Percentiles rank a stretch among this genome's conserved stretches.
Evolutionary conservation across 2,797 vertebrate species (phyloP).

Genomic region (Lepilemur ruficaudatus): DNA sequence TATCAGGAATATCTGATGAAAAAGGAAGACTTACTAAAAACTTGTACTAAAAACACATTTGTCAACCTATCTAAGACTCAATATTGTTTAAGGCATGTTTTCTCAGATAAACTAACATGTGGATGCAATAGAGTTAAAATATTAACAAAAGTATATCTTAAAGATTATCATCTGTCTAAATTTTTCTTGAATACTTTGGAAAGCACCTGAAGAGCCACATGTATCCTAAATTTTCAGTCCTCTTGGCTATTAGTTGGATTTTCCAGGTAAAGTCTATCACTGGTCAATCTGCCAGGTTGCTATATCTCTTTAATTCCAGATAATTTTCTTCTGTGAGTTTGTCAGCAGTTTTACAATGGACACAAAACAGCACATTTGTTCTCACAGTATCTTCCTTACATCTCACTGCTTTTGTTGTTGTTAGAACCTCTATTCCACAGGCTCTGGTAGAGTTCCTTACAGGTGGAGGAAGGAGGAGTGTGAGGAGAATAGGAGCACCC

Average conservation of each 20-base stretch:
- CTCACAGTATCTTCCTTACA: neutral
- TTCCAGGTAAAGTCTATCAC: neutral
- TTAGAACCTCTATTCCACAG: neutral
- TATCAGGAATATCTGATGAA: neutral
- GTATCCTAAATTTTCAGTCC: neutral
- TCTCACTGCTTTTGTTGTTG: neutral
- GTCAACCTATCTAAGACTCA: neutral
- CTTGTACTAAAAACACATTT: neutral
- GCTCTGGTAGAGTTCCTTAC: neutral
- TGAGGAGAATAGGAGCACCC: accelerated
- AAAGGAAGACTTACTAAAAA: neutral
- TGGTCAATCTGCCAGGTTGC: neutral
- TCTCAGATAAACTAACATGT: neutral
- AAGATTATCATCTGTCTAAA: neutral
- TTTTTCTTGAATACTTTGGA: neutral
- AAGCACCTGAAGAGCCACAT: neutral
- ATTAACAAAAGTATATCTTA: neutral
- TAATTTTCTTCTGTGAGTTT: too few species aligned
- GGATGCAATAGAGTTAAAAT: neutral
- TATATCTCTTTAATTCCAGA: neutral
- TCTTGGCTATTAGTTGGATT: neutral
- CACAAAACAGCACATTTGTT: neutral
- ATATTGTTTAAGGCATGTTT: neutral
- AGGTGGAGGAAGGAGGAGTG: too few species aligned
- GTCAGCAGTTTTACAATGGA: neutral